Conservation (phyloP, 2,888 invertebrate genomes). For the Mystacides longicornis region DNA sequence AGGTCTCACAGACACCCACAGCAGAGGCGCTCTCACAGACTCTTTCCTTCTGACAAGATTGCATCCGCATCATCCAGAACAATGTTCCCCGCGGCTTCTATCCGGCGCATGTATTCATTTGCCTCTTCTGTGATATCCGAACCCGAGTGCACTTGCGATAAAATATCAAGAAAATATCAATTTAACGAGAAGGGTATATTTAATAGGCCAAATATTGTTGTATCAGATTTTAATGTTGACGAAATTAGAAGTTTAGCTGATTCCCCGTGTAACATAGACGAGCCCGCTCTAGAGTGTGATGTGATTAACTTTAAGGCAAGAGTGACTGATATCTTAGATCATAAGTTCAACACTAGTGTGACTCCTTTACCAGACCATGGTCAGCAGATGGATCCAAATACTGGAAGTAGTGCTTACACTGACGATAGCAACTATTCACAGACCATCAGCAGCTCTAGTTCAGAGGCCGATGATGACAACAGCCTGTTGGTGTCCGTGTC, state of each 20-base stretch:
- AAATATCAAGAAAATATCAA: not conserved
- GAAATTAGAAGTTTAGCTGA: not conserved
- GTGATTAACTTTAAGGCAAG: not conserved
- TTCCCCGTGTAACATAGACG: not conserved
- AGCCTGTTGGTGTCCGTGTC: not conserved
- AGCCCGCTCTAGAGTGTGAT: not conserved
- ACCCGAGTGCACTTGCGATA: slow-evolving; percentile 24
- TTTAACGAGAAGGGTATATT: not conserved
- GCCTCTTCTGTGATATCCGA: slow-evolving; percentile 21
- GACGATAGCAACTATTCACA: not conserved
- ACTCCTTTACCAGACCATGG: not conserved
- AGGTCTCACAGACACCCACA: not conserved
- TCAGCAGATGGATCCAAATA: not conserved
- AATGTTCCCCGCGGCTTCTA: slow-evolving; percentile 35
- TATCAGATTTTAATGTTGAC: not conserved
- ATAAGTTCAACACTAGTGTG: not conserved
- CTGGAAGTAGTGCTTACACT: not conserved
- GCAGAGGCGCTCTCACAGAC: not conserved
- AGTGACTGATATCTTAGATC: no score
- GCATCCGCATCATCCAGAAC: slow-evolving; percentile 26
- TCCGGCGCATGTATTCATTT: slow-evolving; percentile 30
- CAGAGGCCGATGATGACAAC: not conserved
- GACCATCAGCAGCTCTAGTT: not conserved
- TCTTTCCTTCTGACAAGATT: no score
- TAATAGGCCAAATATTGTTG: not conserved